Conservation (phyloP, 1,140 invertebrate genomes). For the Sitobion miscanthi region DNA sequence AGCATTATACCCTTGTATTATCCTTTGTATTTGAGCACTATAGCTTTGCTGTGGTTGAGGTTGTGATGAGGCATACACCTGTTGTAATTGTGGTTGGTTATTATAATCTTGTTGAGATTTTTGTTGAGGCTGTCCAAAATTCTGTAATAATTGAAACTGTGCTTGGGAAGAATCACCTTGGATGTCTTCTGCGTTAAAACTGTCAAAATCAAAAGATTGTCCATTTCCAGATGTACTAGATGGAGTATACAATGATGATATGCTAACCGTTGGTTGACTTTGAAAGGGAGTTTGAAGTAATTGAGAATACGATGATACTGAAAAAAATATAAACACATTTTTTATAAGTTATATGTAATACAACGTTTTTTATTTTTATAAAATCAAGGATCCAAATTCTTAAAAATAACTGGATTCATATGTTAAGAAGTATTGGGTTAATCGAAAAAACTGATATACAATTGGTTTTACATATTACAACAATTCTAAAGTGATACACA, state of each 20-base stretch:
- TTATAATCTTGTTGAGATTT: slow-evolving; percentile 7
- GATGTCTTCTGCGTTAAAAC: not conserved
- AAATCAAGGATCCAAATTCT: not conserved
- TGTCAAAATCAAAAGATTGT: slow-evolving; percentile 11
- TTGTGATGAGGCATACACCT: not conserved
- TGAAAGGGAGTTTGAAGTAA: slow-evolving; percentile 11
- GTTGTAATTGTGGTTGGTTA: not conserved
- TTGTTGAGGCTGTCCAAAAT: not conserved
- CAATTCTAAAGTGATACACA: not conserved
- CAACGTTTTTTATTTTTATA: not conserved
- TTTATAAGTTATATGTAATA: too few relatives aligned
- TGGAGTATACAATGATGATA: not conserved
- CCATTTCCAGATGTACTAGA: not conserved
- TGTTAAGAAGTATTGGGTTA: not conserved
- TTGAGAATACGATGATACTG: not conserved
- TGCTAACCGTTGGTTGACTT: not conserved
- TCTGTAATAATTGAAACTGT: slow-evolving; percentile 18
- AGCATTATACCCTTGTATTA: not conserved
- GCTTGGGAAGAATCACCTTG: not conserved
- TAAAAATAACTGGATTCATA: not conserved
- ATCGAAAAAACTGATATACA: not conserved
- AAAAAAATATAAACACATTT: not conserved
- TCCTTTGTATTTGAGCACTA: slow-evolving; percentile 1
- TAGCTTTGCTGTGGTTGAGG: slow-evolving; percentile 25
- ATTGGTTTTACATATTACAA: not conserved